These are phyloP conservation scores for Tenodera sinensis DNA, from an alignment of 2,888 invertebrate genomes.

Conservation along the genomic window DNA sequence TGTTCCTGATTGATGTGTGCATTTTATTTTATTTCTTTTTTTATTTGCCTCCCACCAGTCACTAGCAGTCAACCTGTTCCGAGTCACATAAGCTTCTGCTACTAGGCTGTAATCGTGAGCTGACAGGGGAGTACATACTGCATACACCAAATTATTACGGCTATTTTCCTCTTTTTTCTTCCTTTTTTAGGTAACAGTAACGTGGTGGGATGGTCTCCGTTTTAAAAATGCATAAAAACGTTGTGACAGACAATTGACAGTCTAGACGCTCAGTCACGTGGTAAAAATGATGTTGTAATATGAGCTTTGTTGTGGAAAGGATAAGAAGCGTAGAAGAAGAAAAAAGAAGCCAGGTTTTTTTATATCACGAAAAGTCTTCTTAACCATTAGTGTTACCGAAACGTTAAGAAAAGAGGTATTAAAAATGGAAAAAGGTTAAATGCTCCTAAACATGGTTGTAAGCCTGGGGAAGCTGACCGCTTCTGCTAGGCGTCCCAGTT, in stretches of 20 bases:
- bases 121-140: not conserved
- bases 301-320: not conserved
- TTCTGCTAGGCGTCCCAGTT: not conserved
- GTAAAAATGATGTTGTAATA: constrained; percentile 21
- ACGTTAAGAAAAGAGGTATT: not conserved
- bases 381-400: not conserved
- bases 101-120: not conserved
- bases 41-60: not conserved
- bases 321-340: not conserved
- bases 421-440: not conserved
- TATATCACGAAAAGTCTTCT: not conserved
- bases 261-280: constrained; percentile 20
- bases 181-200: not conserved
- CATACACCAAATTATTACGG: not conserved
- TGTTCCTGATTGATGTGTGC: not conserved
- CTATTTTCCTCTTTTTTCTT: not conserved
- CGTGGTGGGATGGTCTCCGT: not conserved
- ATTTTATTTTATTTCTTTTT: not conserved
- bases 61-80: not conserved
- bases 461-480: not conserved
- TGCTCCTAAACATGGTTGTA: not conserved
- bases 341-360: not conserved
- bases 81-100: not conserved
- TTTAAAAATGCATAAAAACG: constrained; percentile 1
- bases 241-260: constrained; percentile 20